A percentile compares a stretch with the other conserved stretches of the same genome.
Conservation (phyloP, 2,113 vertebrate genomes). For the Eulacestoma nigropectus region DNA sequence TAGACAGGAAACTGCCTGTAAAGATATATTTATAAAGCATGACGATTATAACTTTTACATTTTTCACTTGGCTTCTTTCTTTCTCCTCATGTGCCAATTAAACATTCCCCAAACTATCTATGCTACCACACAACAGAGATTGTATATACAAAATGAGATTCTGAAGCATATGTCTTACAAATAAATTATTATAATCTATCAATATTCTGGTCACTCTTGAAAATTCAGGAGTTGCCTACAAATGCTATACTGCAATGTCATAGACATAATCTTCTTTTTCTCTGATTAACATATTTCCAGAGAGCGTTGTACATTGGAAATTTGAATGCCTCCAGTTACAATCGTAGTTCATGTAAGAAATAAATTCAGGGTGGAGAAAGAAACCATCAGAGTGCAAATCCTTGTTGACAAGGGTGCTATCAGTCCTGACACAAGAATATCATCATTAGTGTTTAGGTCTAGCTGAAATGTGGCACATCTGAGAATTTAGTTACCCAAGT, state of each 20-base stretch:
- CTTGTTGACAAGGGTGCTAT: not conserved
- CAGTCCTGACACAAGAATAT: not conserved
- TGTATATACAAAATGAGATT: not conserved
- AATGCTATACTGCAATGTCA: not conserved
- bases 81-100: not conserved
- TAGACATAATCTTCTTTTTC: not conserved
- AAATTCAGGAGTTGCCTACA: not conserved
- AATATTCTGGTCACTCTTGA: not conserved
- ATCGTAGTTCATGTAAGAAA: not conserved
- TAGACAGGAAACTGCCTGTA: not conserved
- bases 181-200: not conserved
- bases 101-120: not conserved
- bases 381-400: not conserved
- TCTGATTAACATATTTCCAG: not conserved
- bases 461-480: not conserved
- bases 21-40: not conserved
- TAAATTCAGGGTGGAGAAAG: not conserved
- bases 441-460: not conserved
- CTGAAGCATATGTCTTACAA: not conserved
- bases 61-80: not conserved
- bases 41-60: not conserved
- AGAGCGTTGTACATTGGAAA: not conserved
- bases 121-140: not conserved
- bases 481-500: not conserved
- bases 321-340: not conserved